Percentiles rank a stretch among this genome's conserved stretches.
phyloP scores from a whole-genome alignment of 2,888 invertebrate species.

The Pharmacophagus antenor region DNA sequence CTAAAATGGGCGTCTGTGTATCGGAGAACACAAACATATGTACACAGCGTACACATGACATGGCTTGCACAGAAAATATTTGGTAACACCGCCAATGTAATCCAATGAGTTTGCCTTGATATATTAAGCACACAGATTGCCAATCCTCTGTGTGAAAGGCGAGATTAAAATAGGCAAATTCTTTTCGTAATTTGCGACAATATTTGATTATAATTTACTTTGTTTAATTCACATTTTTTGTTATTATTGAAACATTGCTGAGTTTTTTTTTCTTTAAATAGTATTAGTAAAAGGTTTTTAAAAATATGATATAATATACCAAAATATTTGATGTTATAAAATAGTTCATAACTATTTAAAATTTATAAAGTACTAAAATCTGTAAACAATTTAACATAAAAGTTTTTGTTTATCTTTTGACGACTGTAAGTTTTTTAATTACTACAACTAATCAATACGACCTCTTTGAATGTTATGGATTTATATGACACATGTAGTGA shows the following conservation, averaged over 20 bases:
- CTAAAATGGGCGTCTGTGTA: conserved; percentile 70
- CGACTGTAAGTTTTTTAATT: no score
- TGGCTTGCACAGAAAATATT: conserved; percentile 75
- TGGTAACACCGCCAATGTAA: conserved; percentile 72
- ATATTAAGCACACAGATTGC: conserved; percentile 62
- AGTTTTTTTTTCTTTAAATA: neutral
- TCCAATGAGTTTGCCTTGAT: conserved; percentile 72
- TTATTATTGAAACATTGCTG: neutral
- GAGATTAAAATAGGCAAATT: conserved; percentile 18
- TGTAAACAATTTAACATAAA: no score
- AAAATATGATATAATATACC: no score
- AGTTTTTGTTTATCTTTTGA: no score
- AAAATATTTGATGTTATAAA: no score
- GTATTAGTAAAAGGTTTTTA: no score
- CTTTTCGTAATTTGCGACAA: conserved; percentile 10
- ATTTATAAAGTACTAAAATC: no score
- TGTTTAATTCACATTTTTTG: neutral
- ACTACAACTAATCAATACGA: no score
- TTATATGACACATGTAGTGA: no score
- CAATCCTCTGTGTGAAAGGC: conserved; percentile 41
- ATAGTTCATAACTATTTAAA: no score
- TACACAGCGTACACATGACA: conserved; percentile 60
- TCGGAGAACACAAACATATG: conserved; percentile 55
- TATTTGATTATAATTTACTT: conserved; percentile 8
- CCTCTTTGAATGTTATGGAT: no score